A percentile compares a stretch with the other conserved stretches of the same genome.
These are phyloP conservation scores for Drosophila chauvacae DNA, from an alignment of 1,140 invertebrate species.

Conservation along the genomic window DNA sequence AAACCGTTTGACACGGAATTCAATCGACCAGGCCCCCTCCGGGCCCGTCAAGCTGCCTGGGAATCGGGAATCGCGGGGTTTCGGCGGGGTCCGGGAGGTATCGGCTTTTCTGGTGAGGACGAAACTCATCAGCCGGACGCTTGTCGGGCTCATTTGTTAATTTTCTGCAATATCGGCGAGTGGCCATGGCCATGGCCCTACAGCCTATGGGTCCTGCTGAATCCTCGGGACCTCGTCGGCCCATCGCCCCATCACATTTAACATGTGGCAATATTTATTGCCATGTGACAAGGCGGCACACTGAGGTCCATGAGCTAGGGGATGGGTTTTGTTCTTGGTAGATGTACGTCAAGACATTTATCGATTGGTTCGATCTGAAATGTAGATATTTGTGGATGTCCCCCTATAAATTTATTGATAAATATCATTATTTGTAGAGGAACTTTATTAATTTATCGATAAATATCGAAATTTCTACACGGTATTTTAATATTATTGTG, in stretches of 20 bases:
- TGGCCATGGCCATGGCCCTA: conserved; percentile 12
- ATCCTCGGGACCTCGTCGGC: conserved; percentile 1
- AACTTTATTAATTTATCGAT: not conserved
- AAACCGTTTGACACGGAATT: conserved; percentile 72
- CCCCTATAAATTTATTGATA: not conserved
- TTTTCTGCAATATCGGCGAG: conserved; percentile 69
- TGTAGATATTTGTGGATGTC: not conserved
- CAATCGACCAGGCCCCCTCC: conserved; percentile 21
- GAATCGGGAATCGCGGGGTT: not conserved
- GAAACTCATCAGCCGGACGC: conserved; percentile 50
- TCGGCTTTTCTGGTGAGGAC: conserved; percentile 12
- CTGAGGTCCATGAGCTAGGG: conserved; percentile 14
- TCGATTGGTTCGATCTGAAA: not conserved
- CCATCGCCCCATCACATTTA: conserved; percentile 43
- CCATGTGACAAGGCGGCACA: conserved; percentile 20
- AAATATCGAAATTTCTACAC: not conserved
- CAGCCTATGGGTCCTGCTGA: not conserved
- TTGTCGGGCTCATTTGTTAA: conserved; percentile 78
- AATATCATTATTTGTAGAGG: not conserved
- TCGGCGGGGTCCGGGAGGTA: not conserved
- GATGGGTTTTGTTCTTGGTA: not conserved
- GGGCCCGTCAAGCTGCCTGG: conserved; percentile 15
- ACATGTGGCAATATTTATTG: conserved; percentile 69
- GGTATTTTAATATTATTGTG: no score
- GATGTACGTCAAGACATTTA: not conserved